A percentile compares a stretch with the other conserved stretches of the same genome.
Conservation (phyloP, 2,797 vertebrate genomes). For the Sebastes glaucus region DNA sequence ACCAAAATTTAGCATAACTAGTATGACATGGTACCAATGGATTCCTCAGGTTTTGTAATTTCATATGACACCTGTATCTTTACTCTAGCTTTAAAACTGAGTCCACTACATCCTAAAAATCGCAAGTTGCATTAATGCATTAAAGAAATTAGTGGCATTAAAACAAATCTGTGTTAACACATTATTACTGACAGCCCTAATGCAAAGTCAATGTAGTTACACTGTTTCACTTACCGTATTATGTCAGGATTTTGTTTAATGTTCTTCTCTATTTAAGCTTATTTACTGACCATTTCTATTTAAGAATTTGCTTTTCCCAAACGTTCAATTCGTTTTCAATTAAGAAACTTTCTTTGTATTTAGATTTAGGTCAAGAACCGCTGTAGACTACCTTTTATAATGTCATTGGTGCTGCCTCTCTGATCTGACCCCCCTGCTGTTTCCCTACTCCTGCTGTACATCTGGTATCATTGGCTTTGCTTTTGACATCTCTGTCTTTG, state of each 20-base stretch:
- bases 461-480: neutral
- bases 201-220: neutral
- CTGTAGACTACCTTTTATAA: neutral
- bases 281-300: neutral
- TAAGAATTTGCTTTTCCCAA: neutral
- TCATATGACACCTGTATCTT: no score
- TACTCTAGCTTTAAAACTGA: no score
- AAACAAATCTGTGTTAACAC: no score
- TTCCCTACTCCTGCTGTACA: neutral
- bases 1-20: rapidly evolving
- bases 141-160: no score
- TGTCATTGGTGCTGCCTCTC: neutral
- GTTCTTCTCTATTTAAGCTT: neutral
- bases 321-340: no score
- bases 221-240: neutral
- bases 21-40: no score
- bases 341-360: no score
- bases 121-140: no score
- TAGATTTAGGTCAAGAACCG: neutral
- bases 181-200: no score
- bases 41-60: no score
- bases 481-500: neutral
- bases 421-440: neutral
- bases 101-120: no score
- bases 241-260: neutral